Evolutionary conservation across 2,797 vertebrate species (phyloP).

Genomic region (Gymnocypris eckloni): DNA sequence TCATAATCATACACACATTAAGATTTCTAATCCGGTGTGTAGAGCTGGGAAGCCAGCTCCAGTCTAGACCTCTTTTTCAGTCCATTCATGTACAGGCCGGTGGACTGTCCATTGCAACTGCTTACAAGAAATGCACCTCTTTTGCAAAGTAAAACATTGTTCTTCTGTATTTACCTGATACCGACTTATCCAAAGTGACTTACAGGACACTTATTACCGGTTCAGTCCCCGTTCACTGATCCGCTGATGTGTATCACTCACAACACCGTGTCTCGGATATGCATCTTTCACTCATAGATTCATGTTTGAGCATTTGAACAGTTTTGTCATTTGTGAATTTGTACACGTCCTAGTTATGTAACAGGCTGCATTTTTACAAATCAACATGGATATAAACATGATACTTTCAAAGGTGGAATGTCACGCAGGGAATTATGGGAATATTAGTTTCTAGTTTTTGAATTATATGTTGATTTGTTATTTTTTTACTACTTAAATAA

Average conservation of each 20-base stretch:
- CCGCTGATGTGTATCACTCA: background rate
- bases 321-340: background rate
- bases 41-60: constrained; percentile 59
- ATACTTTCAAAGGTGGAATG: no score
- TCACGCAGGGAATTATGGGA: no score
- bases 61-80: constrained; percentile 49
- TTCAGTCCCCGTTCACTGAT: background rate
- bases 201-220: background rate
- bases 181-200: background rate
- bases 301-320: background rate
- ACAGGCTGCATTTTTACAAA: background rate
- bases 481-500: no score
- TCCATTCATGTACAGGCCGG: constrained; percentile 5
- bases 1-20: constrained; percentile 68
- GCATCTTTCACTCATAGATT: background rate
- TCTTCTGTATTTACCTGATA: background rate
- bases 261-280: background rate
- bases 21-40: constrained; percentile 70
- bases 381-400: background rate
- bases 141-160: background rate
- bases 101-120: background rate
- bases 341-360: background rate
- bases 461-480: no score
- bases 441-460: no score
- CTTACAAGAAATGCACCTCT: background rate